Evolutionary conservation across 2,113 vertebrate genomes (phyloP), one percentile per base, ranked within the genome.

Genomic region (Neotoma lepida): DNA sequence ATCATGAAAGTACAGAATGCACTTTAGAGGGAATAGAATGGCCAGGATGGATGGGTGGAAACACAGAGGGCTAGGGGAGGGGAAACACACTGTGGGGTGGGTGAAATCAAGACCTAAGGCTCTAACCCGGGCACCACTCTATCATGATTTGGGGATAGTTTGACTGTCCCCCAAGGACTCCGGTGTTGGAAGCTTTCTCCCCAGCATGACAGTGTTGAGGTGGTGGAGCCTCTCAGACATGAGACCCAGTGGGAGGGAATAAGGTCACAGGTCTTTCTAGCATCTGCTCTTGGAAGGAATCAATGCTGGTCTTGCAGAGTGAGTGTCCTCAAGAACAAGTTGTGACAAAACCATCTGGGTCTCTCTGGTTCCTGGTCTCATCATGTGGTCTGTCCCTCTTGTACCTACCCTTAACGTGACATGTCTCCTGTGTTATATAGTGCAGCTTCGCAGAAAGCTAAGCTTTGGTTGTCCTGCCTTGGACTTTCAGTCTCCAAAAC

Each of bases 21-120:
- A 33, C 87, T 91, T 95, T 56, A 71, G 91, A 94, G 85, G 93
- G 89, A 89, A 92, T 18, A 70, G 87, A 49, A 51, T 49, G 56
- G 70, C 56, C 0, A 0, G 4, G 15, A 86, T 30, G 9, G 71
- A 54, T 68, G 15, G 33, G 44, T 39, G 30, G 30, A 46, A 17
- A 68, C 26, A 1, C 33, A 5, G 0, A 71, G 64, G 76, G 20
- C 12, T 35, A 30, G 35, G 8, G 18, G 14, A 12, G 14, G 35
- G 51, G 41, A 22, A 2, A 5, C 5, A 14, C 22, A 39, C 3
- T 3, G 3, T 14, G 1, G 12, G 33, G 15, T 1, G 2, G 2
- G 3, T 1, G 41, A 22, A 51, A 84, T 28, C 61, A 7, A 66
- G 39, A 54, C 30, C 44, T 24, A 1, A 26, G 10, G 22, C 28